Conservation (phyloP, 2,113 vertebrate species). For the Dicerorhinus sumatrensis region DNA sequence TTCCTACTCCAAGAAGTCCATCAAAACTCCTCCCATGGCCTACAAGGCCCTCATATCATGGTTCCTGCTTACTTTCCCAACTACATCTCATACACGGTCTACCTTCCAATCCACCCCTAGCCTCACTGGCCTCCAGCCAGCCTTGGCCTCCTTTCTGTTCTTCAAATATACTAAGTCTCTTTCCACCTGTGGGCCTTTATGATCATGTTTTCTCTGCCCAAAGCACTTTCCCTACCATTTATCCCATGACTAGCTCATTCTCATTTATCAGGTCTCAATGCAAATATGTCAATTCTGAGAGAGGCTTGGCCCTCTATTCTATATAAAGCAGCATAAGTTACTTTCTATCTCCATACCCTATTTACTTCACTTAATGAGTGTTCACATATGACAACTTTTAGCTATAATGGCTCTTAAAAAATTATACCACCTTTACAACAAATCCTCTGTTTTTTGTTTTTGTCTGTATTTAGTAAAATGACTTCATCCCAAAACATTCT, state of each 20-base stretch:
- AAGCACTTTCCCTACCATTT: neutral
- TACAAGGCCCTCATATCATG: too few species aligned
- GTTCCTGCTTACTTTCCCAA: neutral
- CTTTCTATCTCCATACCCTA: neutral
- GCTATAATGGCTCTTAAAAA: neutral
- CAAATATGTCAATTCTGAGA: neutral
- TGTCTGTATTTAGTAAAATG: conserved; percentile 1
- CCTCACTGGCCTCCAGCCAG: neutral
- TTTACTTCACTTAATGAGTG: neutral
- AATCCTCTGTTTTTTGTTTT: neutral
- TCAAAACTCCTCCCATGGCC: neutral
- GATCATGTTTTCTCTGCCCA: conserved; percentile 20
- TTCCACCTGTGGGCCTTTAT: neutral
- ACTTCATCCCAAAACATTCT: neutral
- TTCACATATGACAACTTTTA: neutral
- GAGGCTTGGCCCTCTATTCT: neutral
- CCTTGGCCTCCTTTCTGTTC: neutral
- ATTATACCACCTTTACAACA: neutral
- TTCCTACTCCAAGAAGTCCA: neutral
- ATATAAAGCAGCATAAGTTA: neutral
- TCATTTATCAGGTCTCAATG: neutral
- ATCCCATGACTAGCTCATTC: neutral
- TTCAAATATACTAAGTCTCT: neutral
- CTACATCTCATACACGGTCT: neutral
- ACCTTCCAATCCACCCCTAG: neutral